Conservation (phyloP, 2,113 vertebrate species). For the Triplophysa dalaica region DNA sequence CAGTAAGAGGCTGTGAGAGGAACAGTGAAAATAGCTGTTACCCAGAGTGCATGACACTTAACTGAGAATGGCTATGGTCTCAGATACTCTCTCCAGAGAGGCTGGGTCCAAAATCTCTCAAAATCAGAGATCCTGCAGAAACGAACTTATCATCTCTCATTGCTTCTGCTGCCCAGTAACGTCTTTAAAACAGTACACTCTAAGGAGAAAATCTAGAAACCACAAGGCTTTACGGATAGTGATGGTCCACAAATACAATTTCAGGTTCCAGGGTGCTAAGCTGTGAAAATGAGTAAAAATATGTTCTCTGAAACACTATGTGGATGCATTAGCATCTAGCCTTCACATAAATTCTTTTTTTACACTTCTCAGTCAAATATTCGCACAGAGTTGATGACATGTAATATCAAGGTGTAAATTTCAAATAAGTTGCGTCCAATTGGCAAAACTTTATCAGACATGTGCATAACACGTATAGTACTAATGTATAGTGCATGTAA, state of each 20-base stretch:
- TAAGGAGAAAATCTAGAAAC: slow-evolving; percentile 48
- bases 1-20: slow-evolving; percentile 21
- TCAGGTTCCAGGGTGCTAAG: slow-evolving; percentile 47
- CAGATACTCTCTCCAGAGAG: slow-evolving; percentile 51
- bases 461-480: neutral
- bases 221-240: slow-evolving; percentile 65
- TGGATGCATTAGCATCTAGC: slow-evolving; percentile 3
- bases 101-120: slow-evolving; percentile 72
- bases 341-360: neutral
- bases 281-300: slow-evolving; percentile 38
- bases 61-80: slow-evolving; percentile 76
- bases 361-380: neutral
- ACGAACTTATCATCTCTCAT: slow-evolving; percentile 62
- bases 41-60: slow-evolving; percentile 69
- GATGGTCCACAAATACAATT: slow-evolving; percentile 58
- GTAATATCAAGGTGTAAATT: too few relatives aligned
- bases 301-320: slow-evolving; percentile 18
- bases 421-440: too few relatives aligned
- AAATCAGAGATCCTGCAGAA: slow-evolving; percentile 52
- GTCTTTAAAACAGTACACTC: slow-evolving; percentile 57
- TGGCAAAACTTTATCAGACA: too few relatives aligned
- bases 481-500: neutral
- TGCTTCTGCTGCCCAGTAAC: slow-evolving; percentile 69
- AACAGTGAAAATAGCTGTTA: slow-evolving; percentile 5
- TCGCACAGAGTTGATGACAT: neutral